A percentile compares a stretch with the other conserved stretches of the same genome.
phyloP scores from a whole-genome alignment of 2,888 invertebrate genomes.

The Sinodicranocentrus sp. region DNA sequence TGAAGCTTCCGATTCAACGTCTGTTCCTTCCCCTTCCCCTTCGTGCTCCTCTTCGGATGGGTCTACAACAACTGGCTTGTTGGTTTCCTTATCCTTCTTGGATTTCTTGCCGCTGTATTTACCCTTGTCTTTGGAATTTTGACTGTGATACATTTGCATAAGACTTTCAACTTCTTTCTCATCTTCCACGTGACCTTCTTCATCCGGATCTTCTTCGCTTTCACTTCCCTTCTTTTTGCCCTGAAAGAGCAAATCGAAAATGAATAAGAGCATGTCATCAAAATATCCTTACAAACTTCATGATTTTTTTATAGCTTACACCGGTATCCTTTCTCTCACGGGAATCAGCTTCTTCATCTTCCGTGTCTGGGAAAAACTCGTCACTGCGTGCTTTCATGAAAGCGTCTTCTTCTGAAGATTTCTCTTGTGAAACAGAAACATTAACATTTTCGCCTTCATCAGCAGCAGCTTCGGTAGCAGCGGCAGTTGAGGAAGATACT shows the following conservation, averaged over 20 bases:
- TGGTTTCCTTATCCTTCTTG: conserved; percentile 54
- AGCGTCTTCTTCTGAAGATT: conserved; percentile 72
- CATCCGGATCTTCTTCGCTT: conserved; percentile 74
- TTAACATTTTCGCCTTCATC: conserved; percentile 53
- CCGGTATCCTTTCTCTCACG: conserved; percentile 48
- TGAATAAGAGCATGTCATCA: too few species aligned
- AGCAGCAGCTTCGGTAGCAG: conserved; percentile 39
- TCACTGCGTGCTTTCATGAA: conserved; percentile 74
- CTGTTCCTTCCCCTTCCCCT: conserved; percentile 33
- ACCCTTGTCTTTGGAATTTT: conserved; percentile 72
- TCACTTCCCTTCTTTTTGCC: conserved; percentile 68
- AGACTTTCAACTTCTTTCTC: conserved; percentile 73
- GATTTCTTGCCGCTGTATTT: conserved; percentile 70
- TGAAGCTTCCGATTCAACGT: conserved; percentile 47
- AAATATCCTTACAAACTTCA: too few species aligned
- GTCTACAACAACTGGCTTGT: conserved; percentile 67
- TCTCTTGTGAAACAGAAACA: conserved; percentile 64
- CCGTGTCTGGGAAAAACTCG: conserved; percentile 73
- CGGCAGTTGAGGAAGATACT: conserved; percentile 30
- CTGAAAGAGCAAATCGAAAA: too few species aligned
- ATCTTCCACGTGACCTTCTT: conserved; percentile 67
- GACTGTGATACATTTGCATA: conserved; percentile 73
- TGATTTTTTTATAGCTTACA: conserved; percentile 38
- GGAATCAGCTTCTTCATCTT: conserved; percentile 71
- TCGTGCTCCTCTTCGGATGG: conserved; percentile 45